These are phyloP conservation scores for Anoplopoma fimbria DNA, from an alignment of 2,113 vertebrate genomes.

Conservation along the genomic window DNA sequence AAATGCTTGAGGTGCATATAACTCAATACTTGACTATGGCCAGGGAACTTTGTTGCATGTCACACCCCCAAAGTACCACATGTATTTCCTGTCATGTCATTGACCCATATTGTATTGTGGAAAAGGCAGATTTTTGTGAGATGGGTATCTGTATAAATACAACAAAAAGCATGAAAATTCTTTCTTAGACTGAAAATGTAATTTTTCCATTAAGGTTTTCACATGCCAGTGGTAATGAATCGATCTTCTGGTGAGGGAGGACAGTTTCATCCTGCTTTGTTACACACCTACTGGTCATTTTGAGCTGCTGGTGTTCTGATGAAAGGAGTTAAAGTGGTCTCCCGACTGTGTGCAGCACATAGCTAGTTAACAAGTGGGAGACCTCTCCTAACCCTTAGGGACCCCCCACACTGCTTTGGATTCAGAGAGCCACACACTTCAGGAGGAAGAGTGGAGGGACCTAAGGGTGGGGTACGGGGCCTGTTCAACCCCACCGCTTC, in stretches of 20 bases:
- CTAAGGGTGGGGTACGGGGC: not conserved
- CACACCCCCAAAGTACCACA: not conserved
- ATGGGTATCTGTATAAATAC: not conserved
- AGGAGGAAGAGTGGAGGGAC: not conserved
- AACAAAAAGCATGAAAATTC: not conserved
- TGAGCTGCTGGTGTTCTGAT: not conserved
- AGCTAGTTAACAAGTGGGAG: conserved; percentile 41
- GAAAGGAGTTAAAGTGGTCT: not conserved
- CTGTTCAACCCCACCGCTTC: not conserved
- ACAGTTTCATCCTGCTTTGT: not conserved
- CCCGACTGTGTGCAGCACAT: not conserved
- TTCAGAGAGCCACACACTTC: conserved; percentile 44
- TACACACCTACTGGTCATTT: not conserved
- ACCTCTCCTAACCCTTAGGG: conserved; percentile 27
- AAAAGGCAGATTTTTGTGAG: not conserved
- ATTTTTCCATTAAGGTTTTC: no score
- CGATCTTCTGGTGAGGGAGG: not conserved
- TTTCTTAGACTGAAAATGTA: not conserved
- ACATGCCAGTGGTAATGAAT: not conserved
- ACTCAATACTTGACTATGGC: not conserved
- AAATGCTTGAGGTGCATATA: not conserved
- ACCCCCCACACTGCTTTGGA: conserved; percentile 46
- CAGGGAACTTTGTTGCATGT: not conserved
- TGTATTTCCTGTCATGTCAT: not conserved
- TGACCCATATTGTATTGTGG: not conserved